A percentile compares a stretch with the other conserved stretches of the same genome.
These are phyloP conservation scores for Himalopsyche tibetana DNA, from an alignment of 2,888 invertebrate species.

Conservation along the genomic window DNA sequence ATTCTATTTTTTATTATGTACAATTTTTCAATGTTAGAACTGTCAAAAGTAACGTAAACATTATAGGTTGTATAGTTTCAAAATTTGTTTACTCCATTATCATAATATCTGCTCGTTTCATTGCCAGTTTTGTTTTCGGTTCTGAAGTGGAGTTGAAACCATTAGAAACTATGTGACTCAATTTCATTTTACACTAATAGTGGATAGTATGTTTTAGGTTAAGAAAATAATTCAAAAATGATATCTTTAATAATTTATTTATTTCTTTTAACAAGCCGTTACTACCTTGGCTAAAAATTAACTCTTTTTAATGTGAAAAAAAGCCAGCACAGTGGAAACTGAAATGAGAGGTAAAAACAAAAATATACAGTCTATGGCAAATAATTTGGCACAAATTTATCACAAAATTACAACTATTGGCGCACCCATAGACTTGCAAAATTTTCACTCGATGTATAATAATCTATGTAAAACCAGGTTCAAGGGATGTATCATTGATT, in stretches of 20 bases:
- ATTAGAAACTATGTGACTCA: too few species aligned
- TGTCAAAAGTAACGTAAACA: too few species aligned
- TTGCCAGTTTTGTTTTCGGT: too few species aligned
- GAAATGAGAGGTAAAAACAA: slow-evolving; percentile 72
- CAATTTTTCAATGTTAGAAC: too few species aligned
- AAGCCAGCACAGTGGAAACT: slow-evolving; percentile 76
- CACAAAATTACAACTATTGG: slow-evolving; percentile 22
- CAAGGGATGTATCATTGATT: not conserved
- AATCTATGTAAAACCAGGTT: not conserved
- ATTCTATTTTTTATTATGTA: too few species aligned
- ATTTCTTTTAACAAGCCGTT: slow-evolving; percentile 12
- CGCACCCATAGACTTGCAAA: slow-evolving; percentile 19
- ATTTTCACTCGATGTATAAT: not conserved
- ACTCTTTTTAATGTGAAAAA: slow-evolving; percentile 44
- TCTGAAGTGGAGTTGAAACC: too few species aligned
- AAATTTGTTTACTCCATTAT: too few species aligned
- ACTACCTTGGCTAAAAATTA: slow-evolving; percentile 29
- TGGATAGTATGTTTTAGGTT: too few species aligned
- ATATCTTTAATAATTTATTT: slow-evolving; percentile 27
- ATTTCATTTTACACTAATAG: too few species aligned
- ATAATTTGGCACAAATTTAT: slow-evolving; percentile 11
- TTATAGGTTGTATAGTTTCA: too few species aligned
- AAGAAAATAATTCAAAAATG: not conserved
- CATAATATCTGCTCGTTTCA: too few species aligned
- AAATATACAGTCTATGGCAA: slow-evolving; percentile 28